A percentile compares a stretch with the other conserved stretches of the same genome.
phyloP scores from a whole-genome alignment of 2,113 vertebrate species.

The Ceratotherium simum region DNA sequence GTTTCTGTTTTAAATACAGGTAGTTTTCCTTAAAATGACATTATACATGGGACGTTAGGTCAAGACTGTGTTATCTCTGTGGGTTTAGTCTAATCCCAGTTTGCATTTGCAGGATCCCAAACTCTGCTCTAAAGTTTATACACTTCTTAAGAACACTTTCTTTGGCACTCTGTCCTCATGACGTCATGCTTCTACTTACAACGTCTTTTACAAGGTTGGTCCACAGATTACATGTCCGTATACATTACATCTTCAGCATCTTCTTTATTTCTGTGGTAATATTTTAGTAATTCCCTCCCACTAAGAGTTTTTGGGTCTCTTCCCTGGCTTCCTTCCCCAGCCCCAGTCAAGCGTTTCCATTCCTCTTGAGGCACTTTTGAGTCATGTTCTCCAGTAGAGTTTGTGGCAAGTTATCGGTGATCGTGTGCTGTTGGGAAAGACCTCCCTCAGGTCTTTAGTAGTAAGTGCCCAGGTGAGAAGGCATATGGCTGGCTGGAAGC shows the following conservation, averaged over 20 bases:
- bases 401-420: slow-evolving; percentile 64
- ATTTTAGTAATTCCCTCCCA: slow-evolving; percentile 78
- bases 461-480: slow-evolving; percentile 94
- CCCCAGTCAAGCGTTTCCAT: slow-evolving; percentile 68
- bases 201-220: slow-evolving; percentile 81
- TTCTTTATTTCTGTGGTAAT: slow-evolving; percentile 79
- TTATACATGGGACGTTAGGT: slow-evolving; percentile 76
- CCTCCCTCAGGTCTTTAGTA: slow-evolving; percentile 86
- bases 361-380: slow-evolving; percentile 87
- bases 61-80: slow-evolving; percentile 79
- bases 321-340: slow-evolving; percentile 51
- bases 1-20: slow-evolving; percentile 86
- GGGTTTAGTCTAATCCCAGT: slow-evolving; percentile 81
- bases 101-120: slow-evolving; percentile 75
- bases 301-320: slow-evolving; percentile 79
- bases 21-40: slow-evolving; percentile 78
- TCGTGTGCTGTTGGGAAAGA: slow-evolving; percentile 66
- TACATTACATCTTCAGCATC: slow-evolving; percentile 81
- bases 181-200: slow-evolving; percentile 80
- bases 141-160: slow-evolving; percentile 77
- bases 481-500: slow-evolving; percentile 92
- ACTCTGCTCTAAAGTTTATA: slow-evolving; percentile 80
- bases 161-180: slow-evolving; percentile 74
- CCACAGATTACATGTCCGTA: slow-evolving; percentile 80
- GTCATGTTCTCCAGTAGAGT: slow-evolving; percentile 80